These are phyloP conservation scores for Hippocampus mohnikei DNA, from an alignment of 2,113 vertebrate genomes.

Conservation along the genomic window DNA sequence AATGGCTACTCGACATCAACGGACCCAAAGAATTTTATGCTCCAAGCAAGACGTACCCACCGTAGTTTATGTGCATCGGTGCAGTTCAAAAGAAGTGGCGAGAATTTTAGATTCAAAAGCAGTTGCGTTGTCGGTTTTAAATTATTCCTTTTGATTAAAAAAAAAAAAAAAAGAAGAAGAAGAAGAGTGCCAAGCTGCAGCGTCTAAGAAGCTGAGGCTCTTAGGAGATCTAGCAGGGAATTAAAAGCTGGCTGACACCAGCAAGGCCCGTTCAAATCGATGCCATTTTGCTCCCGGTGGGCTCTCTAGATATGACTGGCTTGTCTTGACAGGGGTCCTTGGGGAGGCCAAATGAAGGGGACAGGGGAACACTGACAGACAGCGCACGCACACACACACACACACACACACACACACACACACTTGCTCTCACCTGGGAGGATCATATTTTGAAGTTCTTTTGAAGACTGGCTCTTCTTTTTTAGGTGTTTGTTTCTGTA, in stretches of 20 bases:
- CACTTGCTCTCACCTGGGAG: not conserved
- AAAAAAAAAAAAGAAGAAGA: conserved; percentile 5
- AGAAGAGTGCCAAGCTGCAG: not conserved
- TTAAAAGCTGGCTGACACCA: conserved; percentile 25
- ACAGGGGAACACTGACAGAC: conserved; percentile 23
- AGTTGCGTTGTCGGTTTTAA: conserved; percentile 3
- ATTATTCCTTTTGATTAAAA: not conserved
- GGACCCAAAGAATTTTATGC: not conserved
- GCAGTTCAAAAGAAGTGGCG: not conserved
- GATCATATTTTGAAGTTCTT: not conserved
- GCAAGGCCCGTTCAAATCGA: conserved; percentile 25
- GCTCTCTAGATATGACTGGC: conserved; percentile 40
- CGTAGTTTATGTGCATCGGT: not conserved
- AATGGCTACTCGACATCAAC: too few species aligned
- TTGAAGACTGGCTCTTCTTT: too few species aligned
- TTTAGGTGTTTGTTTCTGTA: too few species aligned
- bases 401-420: too few species aligned
- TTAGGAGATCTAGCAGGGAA: conserved; percentile 12
- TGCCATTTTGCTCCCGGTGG: conserved; percentile 40
- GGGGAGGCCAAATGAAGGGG: conserved; percentile 28
- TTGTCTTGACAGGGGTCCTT: conserved; percentile 31
- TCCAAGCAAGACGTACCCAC: not conserved
- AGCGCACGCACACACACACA: conserved; percentile 2
- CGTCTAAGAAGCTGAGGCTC: conserved; percentile 3
- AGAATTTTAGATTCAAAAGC: not conserved